Base-by-base conservation (phyloP, 2,888 invertebrate species). In the Pseudococcus longispinus region DNA sequence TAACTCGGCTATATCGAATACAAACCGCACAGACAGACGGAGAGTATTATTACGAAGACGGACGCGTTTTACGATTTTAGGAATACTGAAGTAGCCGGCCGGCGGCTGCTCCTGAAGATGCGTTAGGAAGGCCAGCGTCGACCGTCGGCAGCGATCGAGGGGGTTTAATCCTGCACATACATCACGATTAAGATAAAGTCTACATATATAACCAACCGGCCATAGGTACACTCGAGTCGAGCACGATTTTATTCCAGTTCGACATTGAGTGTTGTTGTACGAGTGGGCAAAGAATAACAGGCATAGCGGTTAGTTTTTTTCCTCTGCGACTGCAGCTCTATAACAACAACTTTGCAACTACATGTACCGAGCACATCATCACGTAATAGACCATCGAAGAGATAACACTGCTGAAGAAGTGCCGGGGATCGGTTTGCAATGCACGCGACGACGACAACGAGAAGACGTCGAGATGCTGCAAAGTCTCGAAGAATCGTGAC, bases 351-450 rank as follows among this genome's bases (percentile, higher is more conserved):
- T 46, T 55, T 60, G 60, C 60, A 60, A 60, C 55, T 55, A n/a
- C 15, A 51, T 6, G n/a, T n/a, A 55, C 37, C 37, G 37, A 55
- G n/a, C 51, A n/a, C n/a, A 18, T n/a, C 55, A 20, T 55, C 60
- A 60, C 60, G 60, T 9, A 60, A 60, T 23, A 60, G 11, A 60
- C 8, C 23, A n/a, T 13, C 6, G 13, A 2, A 55, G 5, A 74
- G 74, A 74, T 74, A 74, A 74, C 74, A 32, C 42, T 80, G 77
- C 77, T 29, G 18, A n/a, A 80, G 77, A 80, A 80, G 77, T 80
- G n/a, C n/a, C n/a, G n/a, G n/a, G 42, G 37, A 37, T 80, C n/a
- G 77, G 37, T 80, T 80, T 80, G 77, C 77, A 80, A 42, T 80
- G 77, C 77, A 80, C 77, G 77, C 77, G 77, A 80, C 44, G 44